Percentiles rank a stretch among this genome's conserved stretches.
Evolutionary conservation across 2,888 invertebrate species (phyloP).

Genomic region (Drosophila neonasuta): DNA sequence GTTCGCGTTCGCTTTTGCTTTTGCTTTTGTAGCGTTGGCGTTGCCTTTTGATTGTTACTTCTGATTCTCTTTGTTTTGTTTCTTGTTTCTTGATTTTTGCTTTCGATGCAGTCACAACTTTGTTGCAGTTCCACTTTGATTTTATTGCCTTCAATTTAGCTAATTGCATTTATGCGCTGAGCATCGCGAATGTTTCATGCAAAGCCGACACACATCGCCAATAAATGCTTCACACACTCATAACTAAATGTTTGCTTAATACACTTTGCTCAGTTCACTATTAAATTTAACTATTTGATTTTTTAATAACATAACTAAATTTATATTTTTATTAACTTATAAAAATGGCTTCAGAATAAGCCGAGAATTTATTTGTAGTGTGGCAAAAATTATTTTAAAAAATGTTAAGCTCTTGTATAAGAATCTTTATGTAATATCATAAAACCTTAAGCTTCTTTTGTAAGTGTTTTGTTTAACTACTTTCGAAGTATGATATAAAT

Average conservation of each 20-base stretch:
- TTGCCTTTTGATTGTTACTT: slow-evolving; percentile 48
- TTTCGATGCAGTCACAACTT: slow-evolving; percentile 26
- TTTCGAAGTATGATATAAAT: too few relatives aligned
- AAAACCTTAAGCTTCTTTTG: too few relatives aligned
- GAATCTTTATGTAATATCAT: too few relatives aligned
- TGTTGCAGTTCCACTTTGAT: slow-evolving; percentile 63
- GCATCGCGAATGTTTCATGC: slow-evolving; percentile 31
- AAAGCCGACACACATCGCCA: neutral
- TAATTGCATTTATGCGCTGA: slow-evolving; percentile 63
- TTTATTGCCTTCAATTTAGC: slow-evolving; percentile 71
- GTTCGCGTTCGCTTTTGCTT: slow-evolving; percentile 48
- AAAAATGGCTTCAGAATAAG: too few relatives aligned
- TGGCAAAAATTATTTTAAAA: too few relatives aligned
- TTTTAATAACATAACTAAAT: neutral
- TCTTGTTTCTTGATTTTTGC: slow-evolving; percentile 34
- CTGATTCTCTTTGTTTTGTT: slow-evolving; percentile 27
- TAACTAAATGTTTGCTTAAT: neutral
- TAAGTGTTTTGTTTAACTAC: too few relatives aligned
- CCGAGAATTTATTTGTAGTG: too few relatives aligned
- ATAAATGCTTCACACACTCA: neutral
- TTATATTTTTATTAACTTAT: neutral
- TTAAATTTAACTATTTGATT: neutral
- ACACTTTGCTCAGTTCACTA: neutral
- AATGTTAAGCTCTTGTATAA: too few relatives aligned
- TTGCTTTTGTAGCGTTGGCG: slow-evolving; percentile 63